Evolutionary conservation across 1,140 invertebrate species (phyloP), one percentile per base, ranked within the genome.

Genomic region (Tetramorium alpestre): DNA sequence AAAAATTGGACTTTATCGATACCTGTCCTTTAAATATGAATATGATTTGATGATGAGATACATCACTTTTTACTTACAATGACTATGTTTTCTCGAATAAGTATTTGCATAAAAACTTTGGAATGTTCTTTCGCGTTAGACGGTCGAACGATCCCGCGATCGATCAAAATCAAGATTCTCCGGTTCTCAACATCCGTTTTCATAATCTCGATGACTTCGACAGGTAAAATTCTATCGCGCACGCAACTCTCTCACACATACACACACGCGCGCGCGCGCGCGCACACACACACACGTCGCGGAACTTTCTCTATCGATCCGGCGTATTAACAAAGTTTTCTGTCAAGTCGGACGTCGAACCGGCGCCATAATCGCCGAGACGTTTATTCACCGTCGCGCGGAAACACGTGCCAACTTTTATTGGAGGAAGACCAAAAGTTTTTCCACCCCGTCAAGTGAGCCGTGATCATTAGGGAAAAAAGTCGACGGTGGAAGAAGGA

Each of bases 341-440:
- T 58, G 81, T 69, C 72, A 72, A 86, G 78, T 81, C 65, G 47
- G 78, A 73, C 86, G 72, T 89, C 78, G 60, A 85, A 88, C 90
- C 87, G 87, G 85, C 90, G 89, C 89, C 92, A 93, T 94, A 94
- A 94, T 94, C 89, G 93, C 85, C 88, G 81, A 87, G 93, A 86
- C 93, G 93, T 94, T 94, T 94, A 94, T 94, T 94, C 93, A 91
- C 81, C 89, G 92, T 93, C 90, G 92, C 78, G 44, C 87, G 64
- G 65, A 85, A 90, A 91, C 92, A 94, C 92, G 93, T 92, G 94
- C 92, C 93, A 95, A 94, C 91, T 94, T 94, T 94, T 90, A 87
- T 93, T 93, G 94, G 93, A 94, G 87, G 78, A 91, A 87, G 92
- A 94, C 93, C 94, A 93, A 94, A 95, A 94, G 93, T 94, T 95